Conservation (phyloP, 2,797 vertebrate genomes). For the Myoxocephalus aenaeus region DNA sequence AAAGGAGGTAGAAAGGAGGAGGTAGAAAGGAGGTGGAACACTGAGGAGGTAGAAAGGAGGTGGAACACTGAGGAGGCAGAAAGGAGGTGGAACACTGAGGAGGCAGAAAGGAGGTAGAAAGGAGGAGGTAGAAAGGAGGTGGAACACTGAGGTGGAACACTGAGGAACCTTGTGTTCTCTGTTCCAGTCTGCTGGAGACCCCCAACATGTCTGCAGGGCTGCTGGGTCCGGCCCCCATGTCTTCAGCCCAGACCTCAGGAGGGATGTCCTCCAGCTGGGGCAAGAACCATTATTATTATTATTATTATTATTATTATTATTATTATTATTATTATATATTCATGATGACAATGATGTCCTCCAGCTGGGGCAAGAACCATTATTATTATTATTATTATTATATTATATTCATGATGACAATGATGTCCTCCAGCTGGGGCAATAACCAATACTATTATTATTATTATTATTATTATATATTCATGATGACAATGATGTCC, state of each 20-base stretch:
- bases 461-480: too few species aligned
- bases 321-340: background rate
- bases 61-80: too few species aligned
- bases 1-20: too few species aligned
- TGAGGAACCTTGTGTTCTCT: background rate
- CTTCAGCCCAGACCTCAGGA: slow-evolving; percentile 48
- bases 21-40: too few species aligned
- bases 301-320: background rate
- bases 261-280: slow-evolving; percentile 81
- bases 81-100: too few species aligned
- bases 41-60: too few species aligned
- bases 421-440: slow-evolving; percentile 82
- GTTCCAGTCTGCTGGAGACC: slow-evolving; percentile 64
- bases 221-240: slow-evolving; percentile 77
- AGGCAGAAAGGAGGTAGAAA: too few species aligned
- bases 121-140: too few species aligned
- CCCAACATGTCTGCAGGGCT: slow-evolving; percentile 80
- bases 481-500: too few species aligned
- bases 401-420: too few species aligned
- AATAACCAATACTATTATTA: slow-evolving; percentile 4
- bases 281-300: slow-evolving; percentile 31
- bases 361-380: slow-evolving; percentile 77
- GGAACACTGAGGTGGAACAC: too few species aligned
- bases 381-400: background rate
- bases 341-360: too few species aligned